Conservation (phyloP, 2,797 vertebrate species). For the Zalophus californianus region DNA sequence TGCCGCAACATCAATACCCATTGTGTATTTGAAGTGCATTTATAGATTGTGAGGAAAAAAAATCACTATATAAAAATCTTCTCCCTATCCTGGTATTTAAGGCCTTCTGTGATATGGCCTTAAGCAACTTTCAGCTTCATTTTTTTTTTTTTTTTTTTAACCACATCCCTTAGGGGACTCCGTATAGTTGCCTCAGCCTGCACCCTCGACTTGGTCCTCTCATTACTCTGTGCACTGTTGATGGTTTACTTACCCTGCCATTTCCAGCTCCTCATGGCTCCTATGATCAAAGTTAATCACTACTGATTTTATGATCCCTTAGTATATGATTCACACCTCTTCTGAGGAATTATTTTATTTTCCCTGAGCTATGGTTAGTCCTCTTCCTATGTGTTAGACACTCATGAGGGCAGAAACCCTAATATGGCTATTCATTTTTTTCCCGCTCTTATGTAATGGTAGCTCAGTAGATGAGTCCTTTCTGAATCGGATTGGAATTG, state of each 20-base stretch:
- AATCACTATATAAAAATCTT: neutral
- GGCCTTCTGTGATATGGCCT: neutral
- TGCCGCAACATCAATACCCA: neutral
- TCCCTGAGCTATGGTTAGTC: neutral
- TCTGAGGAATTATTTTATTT: conserved; percentile 28
- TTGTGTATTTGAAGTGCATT: neutral
- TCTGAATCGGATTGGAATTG: neutral
- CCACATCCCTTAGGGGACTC: neutral
- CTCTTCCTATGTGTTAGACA: neutral
- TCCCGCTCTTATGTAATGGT: neutral
- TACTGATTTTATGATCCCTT: neutral
- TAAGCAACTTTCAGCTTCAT: neutral
- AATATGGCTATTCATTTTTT: neutral
- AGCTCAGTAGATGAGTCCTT: neutral
- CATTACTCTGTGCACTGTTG: neutral
- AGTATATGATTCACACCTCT: neutral
- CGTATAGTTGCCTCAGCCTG: accelerated
- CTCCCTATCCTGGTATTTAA: neutral
- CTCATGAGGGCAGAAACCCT: neutral
- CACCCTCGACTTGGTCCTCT: neutral
- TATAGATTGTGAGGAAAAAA: neutral
- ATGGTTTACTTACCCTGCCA: neutral
- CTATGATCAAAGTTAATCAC: neutral
- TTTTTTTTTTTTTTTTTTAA: neutral
- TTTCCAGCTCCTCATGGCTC: neutral